Conservation (phyloP, 2,797 vertebrate species). For the Sylvia borin region DNA sequence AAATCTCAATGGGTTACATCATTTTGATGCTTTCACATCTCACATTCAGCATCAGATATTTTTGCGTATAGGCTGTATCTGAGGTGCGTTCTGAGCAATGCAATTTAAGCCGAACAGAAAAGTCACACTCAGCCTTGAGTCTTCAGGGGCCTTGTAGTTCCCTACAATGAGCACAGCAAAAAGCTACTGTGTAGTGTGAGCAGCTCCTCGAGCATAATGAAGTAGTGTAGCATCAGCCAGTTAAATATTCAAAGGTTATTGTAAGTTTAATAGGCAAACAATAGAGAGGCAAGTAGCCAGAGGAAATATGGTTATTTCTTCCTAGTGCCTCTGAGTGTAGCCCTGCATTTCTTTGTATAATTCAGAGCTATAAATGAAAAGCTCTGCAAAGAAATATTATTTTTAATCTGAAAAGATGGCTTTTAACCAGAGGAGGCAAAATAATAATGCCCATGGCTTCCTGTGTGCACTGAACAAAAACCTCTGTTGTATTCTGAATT, state of each 20-base stretch:
- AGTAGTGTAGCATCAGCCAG: not conserved
- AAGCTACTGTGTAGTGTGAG: not conserved
- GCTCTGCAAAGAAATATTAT: not conserved
- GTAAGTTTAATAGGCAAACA: not conserved
- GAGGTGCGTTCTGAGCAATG: not conserved
- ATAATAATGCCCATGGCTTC: not conserved
- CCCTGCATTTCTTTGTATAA: not conserved
- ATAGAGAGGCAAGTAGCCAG: not conserved
- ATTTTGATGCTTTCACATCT: not conserved
- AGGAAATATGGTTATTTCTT: not conserved
- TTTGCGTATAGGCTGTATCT: not conserved
- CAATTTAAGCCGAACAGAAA: not conserved
- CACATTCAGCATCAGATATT: not conserved
- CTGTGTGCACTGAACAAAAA: not conserved
- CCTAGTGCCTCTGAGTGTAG: not conserved
- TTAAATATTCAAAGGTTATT: conserved; percentile 9
- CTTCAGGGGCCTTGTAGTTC: not conserved
- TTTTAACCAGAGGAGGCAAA: not conserved
- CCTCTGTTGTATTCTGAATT: not conserved
- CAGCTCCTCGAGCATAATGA: not conserved
- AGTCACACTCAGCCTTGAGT: not conserved
- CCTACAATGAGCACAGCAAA: not conserved
- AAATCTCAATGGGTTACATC: not conserved
- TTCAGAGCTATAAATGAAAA: not conserved
- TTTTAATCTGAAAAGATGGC: not conserved